These are phyloP conservation scores for Sesia bembeciformis DNA, from an alignment of 2,888 invertebrate genomes.

Conservation along the genomic window DNA sequence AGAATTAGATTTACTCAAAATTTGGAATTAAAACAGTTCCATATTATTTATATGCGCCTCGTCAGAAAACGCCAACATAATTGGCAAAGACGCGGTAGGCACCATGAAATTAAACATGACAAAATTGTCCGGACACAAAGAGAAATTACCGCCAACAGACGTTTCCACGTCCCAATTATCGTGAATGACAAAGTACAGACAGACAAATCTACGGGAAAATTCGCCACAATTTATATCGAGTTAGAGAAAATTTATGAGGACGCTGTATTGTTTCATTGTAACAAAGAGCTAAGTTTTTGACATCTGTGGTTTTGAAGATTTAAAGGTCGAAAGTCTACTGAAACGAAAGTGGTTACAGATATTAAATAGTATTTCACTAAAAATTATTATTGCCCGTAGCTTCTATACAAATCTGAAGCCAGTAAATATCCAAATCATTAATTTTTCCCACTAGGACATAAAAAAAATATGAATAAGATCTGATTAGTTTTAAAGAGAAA, in stretches of 20 bases:
- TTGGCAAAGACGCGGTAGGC: constrained; percentile 36
- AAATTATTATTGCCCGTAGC: too few relatives aligned
- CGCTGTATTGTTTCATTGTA: constrained; percentile 10
- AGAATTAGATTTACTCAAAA: neutral
- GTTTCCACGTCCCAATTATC: constrained; percentile 50
- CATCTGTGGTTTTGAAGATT: too few relatives aligned
- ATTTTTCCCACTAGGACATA: too few relatives aligned
- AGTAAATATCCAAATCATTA: too few relatives aligned
- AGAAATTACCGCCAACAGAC: constrained; percentile 40
- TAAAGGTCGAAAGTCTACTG: too few relatives aligned
- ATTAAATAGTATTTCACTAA: too few relatives aligned
- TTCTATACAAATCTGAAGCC: too few relatives aligned
- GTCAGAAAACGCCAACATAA: constrained; percentile 25
- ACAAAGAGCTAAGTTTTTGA: constrained; percentile 9
- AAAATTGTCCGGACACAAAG: constrained; percentile 51
- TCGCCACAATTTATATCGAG: constrained; percentile 27
- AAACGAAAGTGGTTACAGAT: too few relatives aligned
- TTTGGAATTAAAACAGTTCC: neutral
- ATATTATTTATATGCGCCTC: constrained; percentile 1
- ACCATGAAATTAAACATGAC: constrained; percentile 55
- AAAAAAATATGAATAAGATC: too few relatives aligned
- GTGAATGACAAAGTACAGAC: constrained; percentile 48
- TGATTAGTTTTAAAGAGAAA: too few relatives aligned
- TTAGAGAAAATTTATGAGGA: constrained; percentile 17
- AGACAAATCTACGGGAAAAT: constrained; percentile 12